A percentile compares a stretch with the other conserved stretches of the same genome.
Conservation (phyloP, 2,888 invertebrate species). For the Thereva unica region DNA sequence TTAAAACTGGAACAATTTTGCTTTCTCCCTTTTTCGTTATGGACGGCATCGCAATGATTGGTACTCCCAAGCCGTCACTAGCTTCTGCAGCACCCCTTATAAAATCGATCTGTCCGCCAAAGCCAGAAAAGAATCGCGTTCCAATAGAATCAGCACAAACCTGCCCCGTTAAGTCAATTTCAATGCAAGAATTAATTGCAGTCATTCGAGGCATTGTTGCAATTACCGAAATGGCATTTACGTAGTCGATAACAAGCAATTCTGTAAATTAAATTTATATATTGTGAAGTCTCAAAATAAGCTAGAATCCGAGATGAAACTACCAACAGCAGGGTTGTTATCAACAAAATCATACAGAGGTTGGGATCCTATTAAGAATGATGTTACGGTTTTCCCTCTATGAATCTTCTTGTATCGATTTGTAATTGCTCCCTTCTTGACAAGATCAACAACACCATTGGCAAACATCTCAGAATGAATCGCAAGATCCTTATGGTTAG, state of each 20-base stretch:
- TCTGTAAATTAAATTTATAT: constrained; percentile 61
- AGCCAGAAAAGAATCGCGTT: constrained; percentile 69
- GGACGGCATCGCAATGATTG: constrained; percentile 89
- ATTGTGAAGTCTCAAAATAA: constrained; percentile 14
- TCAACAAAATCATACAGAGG: constrained; percentile 90
- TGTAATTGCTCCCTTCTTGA: constrained; percentile 83
- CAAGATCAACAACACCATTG: constrained; percentile 88
- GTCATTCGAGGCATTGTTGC: constrained; percentile 88
- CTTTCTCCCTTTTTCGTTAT: constrained; percentile 75
- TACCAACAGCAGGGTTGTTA: constrained; percentile 90
- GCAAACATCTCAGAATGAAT: constrained; percentile 98
- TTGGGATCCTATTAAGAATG: constrained; percentile 88
- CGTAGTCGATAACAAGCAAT: constrained; percentile 87
- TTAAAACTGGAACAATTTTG: constrained; percentile 65
- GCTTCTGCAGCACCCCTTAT: constrained; percentile 87
- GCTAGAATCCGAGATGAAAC: constrained; percentile 46
- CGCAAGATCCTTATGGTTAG: constrained; percentile 88
- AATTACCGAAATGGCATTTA: constrained; percentile 82
- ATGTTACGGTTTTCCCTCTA: constrained; percentile 87
- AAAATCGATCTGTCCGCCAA: constrained; percentile 94
- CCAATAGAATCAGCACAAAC: constrained; percentile 94
- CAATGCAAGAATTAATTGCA: constrained; percentile 95
- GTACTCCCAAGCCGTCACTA: constrained; percentile 83
- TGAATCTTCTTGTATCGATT: constrained; percentile 83
- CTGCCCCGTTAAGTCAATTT: constrained; percentile 92